phyloP scores from a whole-genome alignment of 2,113 vertebrate species.

The Rostratula benghalensis region DNA sequence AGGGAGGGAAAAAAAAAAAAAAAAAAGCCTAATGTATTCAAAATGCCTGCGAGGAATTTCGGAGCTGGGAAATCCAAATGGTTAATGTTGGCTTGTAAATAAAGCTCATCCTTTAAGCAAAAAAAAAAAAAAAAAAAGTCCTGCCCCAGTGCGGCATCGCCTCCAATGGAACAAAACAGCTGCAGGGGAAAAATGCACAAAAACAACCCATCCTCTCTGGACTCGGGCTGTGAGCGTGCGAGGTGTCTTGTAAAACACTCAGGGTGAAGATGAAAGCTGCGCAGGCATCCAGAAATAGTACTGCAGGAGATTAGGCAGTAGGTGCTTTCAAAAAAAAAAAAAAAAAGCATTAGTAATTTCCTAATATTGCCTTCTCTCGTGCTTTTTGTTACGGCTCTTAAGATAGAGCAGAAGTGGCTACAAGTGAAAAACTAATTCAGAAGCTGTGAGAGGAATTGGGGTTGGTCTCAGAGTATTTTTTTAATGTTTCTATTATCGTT shows the following conservation, averaged over 20 bases:
- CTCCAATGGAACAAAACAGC: neutral
- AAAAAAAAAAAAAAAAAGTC: neutral
- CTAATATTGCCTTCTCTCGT: neutral
- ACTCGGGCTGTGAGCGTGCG: accelerated
- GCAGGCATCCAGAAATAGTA: constrained; percentile 34
- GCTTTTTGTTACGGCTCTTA: neutral
- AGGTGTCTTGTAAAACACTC: neutral
- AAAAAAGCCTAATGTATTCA: neutral
- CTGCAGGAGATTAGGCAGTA: neutral
- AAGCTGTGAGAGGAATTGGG: neutral
- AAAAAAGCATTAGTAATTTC: constrained; percentile 13
- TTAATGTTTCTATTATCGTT: constrained; percentile 59
- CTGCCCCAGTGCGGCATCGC: neutral
- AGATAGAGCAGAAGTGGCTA: constrained; percentile 56
- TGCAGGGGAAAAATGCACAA: neutral
- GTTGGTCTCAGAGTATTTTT: constrained; percentile 42
- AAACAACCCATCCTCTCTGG: neutral
- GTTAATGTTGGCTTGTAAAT: constrained; percentile 32
- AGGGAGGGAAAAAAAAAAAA: too few species aligned
- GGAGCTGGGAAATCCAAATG: neutral
- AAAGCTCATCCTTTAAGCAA: neutral
- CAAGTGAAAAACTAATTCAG: constrained; percentile 51
- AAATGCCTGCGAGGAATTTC: neutral
- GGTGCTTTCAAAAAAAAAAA: neutral
- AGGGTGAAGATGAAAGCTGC: neutral